phyloP scores from a whole-genome alignment of 2,113 vertebrate species.

The Maccullochella peelii region DNA sequence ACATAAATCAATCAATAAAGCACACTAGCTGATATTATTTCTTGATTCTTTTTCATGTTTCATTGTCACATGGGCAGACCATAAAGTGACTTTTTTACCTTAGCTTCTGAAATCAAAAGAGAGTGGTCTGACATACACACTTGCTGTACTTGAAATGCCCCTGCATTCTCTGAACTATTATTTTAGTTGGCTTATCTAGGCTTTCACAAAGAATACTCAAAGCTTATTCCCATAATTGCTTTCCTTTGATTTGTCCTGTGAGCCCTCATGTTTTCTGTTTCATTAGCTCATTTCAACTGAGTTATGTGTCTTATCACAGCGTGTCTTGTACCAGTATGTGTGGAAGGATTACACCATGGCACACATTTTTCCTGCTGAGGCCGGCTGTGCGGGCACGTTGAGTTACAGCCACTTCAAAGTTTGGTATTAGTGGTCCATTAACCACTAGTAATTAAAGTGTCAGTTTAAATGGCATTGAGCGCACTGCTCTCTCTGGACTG shows the following conservation, averaged over 20 bases:
- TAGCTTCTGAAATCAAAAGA: background rate
- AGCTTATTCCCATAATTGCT: background rate
- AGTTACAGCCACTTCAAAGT: slow-evolving; percentile 71
- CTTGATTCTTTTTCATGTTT: background rate
- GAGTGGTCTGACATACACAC: background rate
- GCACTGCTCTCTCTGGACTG: slow-evolving; percentile 54
- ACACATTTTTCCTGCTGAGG: slow-evolving; percentile 34
- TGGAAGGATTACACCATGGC: slow-evolving; percentile 29
- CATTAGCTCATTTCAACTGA: slow-evolving; percentile 26
- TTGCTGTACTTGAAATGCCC: background rate
- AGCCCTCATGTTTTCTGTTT: slow-evolving; percentile 27
- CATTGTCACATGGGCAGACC: background rate
- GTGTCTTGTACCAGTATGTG: slow-evolving; percentile 12
- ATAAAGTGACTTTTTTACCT: background rate
- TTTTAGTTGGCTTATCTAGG: background rate
- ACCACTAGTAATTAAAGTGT: slow-evolving; percentile 76
- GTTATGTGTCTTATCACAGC: slow-evolving; percentile 44
- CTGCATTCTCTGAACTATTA: background rate
- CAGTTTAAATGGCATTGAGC: slow-evolving; percentile 62
- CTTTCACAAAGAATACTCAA: background rate
- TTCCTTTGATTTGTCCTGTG: slow-evolving; percentile 21
- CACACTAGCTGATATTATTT: background rate
- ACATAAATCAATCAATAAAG: background rate
- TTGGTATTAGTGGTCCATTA: slow-evolving; percentile 71
- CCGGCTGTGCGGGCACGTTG: slow-evolving; percentile 45